A percentile compares a stretch with the other conserved stretches of the same genome.
These are phyloP conservation scores for Lochmaea capreae DNA, from an alignment of 2,888 invertebrate species.

Conservation along the genomic window DNA sequence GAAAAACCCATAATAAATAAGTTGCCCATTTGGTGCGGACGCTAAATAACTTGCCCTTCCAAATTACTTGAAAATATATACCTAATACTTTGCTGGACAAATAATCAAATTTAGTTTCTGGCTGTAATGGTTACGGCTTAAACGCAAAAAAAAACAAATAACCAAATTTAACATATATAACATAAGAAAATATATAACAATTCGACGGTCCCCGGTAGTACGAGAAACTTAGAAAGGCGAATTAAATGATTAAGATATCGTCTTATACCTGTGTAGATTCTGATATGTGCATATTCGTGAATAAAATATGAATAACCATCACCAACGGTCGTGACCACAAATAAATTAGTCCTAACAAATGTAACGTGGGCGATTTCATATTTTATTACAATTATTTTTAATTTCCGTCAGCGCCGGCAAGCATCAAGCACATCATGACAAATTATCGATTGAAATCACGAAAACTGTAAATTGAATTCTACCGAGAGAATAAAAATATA, in stretches of 20 bases:
- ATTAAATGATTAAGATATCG: slow-evolving; percentile 27
- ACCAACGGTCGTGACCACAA: slow-evolving; percentile 25
- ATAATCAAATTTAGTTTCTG: too few relatives aligned
- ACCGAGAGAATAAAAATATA: too few relatives aligned
- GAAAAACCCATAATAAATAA: too few relatives aligned
- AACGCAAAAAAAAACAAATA: too few relatives aligned
- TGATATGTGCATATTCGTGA: slow-evolving; percentile 29
- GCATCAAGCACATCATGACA: slow-evolving; percentile 34
- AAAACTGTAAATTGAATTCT: slow-evolving; percentile 12
- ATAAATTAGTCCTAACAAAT: slow-evolving; percentile 32
- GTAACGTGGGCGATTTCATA: slow-evolving; percentile 34
- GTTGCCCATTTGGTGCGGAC: too few relatives aligned
- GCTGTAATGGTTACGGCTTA: too few relatives aligned
- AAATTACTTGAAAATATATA: too few relatives aligned
- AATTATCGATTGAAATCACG: slow-evolving; percentile 37
- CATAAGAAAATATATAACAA: background rate
- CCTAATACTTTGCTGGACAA: too few relatives aligned
- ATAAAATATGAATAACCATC: slow-evolving; percentile 32
- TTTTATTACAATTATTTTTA: slow-evolving; percentile 39
- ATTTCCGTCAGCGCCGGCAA: slow-evolving; percentile 32
- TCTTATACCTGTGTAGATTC: slow-evolving; percentile 10
- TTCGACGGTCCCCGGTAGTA: slow-evolving; percentile 9
- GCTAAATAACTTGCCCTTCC: too few relatives aligned
- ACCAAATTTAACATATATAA: too few relatives aligned
- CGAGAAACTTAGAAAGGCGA: slow-evolving; percentile 12